Percentiles rank a stretch among this genome's conserved stretches.
These are phyloP conservation scores for Orthosia gothica DNA, from an alignment of 2,888 invertebrate genomes.

Conservation along the genomic window DNA sequence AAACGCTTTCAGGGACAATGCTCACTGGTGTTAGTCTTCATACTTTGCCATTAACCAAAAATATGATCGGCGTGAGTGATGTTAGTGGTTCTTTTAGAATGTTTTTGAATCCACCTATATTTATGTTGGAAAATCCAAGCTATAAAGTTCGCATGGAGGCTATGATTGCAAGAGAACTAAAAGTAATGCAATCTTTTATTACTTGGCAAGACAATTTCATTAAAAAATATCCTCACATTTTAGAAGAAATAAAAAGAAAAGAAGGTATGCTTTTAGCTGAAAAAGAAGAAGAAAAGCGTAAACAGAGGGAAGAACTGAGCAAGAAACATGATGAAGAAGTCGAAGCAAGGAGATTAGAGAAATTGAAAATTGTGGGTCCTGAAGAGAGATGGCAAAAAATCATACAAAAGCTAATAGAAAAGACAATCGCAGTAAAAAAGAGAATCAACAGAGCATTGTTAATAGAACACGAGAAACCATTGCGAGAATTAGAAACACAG, in stretches of 20 bases:
- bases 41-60: slow-evolving; percentile 90
- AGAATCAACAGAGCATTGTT: slow-evolving; percentile 92
- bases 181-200: slow-evolving; percentile 88
- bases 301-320: slow-evolving; percentile 84
- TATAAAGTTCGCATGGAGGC: slow-evolving; percentile 85
- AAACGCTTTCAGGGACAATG: slow-evolving; percentile 93
- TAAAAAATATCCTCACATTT: slow-evolving; percentile 81
- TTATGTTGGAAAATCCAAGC: slow-evolving; percentile 85
- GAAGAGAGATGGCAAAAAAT: slow-evolving; percentile 92
- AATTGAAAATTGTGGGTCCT: slow-evolving; percentile 83
- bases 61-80: slow-evolving; percentile 93
- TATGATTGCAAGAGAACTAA: slow-evolving; percentile 90
- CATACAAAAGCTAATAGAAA: slow-evolving; percentile 93
- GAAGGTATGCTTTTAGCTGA: slow-evolving; percentile 85
- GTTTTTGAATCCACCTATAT: slow-evolving; percentile 91
- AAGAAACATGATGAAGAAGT: slow-evolving; percentile 88
- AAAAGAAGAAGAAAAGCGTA: slow-evolving; percentile 86
- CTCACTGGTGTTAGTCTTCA: slow-evolving; percentile 93
- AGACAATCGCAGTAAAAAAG: slow-evolving; percentile 92
- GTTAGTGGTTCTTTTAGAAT: slow-evolving; percentile 93
- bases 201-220: slow-evolving; percentile 93
- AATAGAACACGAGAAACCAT: slow-evolving; percentile 92
- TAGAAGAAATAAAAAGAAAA: slow-evolving; percentile 84
- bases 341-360: slow-evolving; percentile 87
- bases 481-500: slow-evolving; percentile 91